Evolutionary conservation across 2,888 invertebrate genomes (phyloP).

Genomic region (Synanthedon tipuliformis): DNA sequence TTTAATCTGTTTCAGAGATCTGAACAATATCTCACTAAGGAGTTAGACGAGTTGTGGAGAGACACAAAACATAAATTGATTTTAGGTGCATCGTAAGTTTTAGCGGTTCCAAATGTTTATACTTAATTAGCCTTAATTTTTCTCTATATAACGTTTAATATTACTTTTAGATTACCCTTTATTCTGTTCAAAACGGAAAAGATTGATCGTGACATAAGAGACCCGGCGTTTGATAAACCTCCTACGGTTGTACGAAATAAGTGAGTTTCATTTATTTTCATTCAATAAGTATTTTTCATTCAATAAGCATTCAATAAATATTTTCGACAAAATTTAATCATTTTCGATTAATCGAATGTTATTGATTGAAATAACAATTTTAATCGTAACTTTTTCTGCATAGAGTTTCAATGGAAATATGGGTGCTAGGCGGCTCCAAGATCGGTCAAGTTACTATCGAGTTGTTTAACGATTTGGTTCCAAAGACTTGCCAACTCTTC

Average conservation of each 20-base stretch:
- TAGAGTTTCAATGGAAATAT: constrained; percentile 48
- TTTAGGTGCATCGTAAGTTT: constrained; percentile 54
- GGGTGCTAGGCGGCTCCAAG: constrained; percentile 51
- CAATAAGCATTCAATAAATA: too few species aligned
- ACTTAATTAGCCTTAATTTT: neutral
- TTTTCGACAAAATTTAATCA: too few species aligned
- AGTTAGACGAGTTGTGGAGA: constrained; percentile 44
- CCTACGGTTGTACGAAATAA: constrained; percentile 17
- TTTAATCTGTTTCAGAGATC: constrained; percentile 34
- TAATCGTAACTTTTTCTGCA: neutral
- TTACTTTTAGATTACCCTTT: constrained; percentile 45
- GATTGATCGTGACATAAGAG: constrained; percentile 47
- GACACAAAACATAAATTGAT: constrained; percentile 57
- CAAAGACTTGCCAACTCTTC: constrained; percentile 48
- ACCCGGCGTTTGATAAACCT: constrained; percentile 51
- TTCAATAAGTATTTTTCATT: too few species aligned
- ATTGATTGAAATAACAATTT: neutral
- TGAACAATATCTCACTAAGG: constrained; percentile 48
- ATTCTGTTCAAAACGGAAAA: constrained; percentile 55
- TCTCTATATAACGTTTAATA: neutral
- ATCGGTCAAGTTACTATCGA: constrained; percentile 48
- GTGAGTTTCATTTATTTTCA: neutral
- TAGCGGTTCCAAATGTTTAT: neutral
- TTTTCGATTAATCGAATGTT: too few species aligned
- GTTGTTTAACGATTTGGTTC: constrained; percentile 48